Evolutionary conservation across 1,140 invertebrate genomes (phyloP), one percentile per base, ranked within the genome.

Genomic region (Chironomus tepperi): DNA sequence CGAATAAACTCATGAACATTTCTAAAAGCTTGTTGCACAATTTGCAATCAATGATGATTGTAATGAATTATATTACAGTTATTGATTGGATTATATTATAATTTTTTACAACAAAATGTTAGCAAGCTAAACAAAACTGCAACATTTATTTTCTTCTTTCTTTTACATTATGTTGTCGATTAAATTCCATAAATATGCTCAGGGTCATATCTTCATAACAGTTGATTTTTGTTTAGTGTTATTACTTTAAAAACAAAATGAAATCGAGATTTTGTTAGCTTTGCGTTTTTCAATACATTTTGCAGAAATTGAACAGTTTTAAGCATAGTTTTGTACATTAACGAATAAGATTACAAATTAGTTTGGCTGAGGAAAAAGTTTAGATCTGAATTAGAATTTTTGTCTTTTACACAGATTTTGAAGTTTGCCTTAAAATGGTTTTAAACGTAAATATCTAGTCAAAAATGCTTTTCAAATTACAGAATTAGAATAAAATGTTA

Each of bases 81-180:
- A 57, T 57, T 57, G 47, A 57, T 57, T 57, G 47, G n/a, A n/a
- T 57, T 57, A 12, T 57, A n/a, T 57, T 15, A 57, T n/a, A 57
- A 57, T n/a, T n/a, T n/a, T 12, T 15, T n/a, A 57, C 5, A 57
- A 57, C n/a, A 34, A 34, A 57, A 57, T 57, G 15, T 10, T 3
- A 57, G 15, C n/a, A 57, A 57, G 15, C n/a, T n/a, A 57, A 47
- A 57, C 47, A 57, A 57, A 57, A 57, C n/a, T 57, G 47, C 47
- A 57, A 15, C 7, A 12, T 57, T 57, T 34, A 2, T 34, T 2
- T 34, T 5, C 24, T 2, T 34, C 24, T n/a, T n/a, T n/a, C n/a
- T n/a, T n/a, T n/a, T n/a, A 57, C 47, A 15, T 57, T 12, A 57
- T 57, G 47, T 15, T 57, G 47, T 57, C 7, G 10, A 57, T 57